Percentiles rank a stretch among this genome's conserved stretches.
phyloP scores from a whole-genome alignment of 2,797 vertebrate genomes.

The Fundulus diaphanus region DNA sequence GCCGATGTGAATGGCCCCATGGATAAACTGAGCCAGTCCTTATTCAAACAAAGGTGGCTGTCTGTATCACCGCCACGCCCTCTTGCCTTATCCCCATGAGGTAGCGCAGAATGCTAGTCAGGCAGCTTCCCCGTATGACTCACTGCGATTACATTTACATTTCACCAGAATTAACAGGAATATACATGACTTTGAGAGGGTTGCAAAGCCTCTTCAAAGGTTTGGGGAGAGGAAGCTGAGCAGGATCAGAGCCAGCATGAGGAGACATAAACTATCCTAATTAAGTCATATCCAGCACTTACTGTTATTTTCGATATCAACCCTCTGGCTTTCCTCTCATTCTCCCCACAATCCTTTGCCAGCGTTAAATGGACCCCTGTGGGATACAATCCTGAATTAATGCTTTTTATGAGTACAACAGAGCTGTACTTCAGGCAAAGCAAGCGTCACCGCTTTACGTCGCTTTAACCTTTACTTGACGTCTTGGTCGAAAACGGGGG shows the following conservation, averaged over 20 bases:
- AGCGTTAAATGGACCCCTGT: slow-evolving; percentile 20
- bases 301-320: slow-evolving; percentile 18
- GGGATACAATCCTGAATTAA: slow-evolving; percentile 30
- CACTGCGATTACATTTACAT: slow-evolving; percentile 42
- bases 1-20: slow-evolving; percentile 59
- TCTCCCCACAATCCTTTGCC: slow-evolving; percentile 11
- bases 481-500: neutral
- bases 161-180: slow-evolving; percentile 19
- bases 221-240: neutral
- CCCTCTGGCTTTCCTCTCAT: slow-evolving; percentile 27
- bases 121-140: slow-evolving; percentile 59
- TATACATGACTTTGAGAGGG: neutral
- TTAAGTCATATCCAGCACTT: too few species aligned
- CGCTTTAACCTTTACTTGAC: slow-evolving; percentile 28
- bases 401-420: slow-evolving; percentile 12
- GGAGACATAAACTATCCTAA: neutral
- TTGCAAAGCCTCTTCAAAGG: neutral
- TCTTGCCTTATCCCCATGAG: slow-evolving; percentile 59
- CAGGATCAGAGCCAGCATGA: neutral
- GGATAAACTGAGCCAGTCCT: slow-evolving; percentile 60
- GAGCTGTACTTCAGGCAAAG: slow-evolving; percentile 40
- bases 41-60: slow-evolving; percentile 75
- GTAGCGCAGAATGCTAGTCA: slow-evolving; percentile 39
- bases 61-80: slow-evolving; percentile 67
- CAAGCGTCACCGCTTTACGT: slow-evolving; percentile 49